These are phyloP conservation scores for Echeneis naucrates DNA, from an alignment of 2,797 vertebrate species.

Conservation along the genomic window DNA sequence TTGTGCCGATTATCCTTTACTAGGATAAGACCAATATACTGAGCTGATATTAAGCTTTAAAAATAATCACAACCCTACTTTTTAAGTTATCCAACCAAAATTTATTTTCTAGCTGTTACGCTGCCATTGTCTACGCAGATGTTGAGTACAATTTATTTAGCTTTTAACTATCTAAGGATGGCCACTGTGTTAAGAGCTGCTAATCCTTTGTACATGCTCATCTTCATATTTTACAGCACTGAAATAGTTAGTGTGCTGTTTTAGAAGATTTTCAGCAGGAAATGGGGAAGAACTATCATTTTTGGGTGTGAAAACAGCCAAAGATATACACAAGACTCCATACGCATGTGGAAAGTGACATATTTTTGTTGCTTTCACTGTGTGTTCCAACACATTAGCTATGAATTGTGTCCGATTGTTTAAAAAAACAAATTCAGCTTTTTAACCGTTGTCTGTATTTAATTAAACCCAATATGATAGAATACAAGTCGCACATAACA, in stretches of 20 bases:
- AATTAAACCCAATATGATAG: conserved; percentile 1
- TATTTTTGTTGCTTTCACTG: conserved; percentile 13
- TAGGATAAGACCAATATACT: conserved; percentile 2
- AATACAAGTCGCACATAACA: not conserved
- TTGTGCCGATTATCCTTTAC: conserved; percentile 19
- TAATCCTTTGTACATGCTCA: conserved; percentile 21
- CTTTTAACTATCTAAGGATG: not conserved
- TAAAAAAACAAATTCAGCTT: not conserved
- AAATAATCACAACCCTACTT: conserved; percentile 4
- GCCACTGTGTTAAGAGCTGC: not conserved
- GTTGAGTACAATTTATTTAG: conserved; percentile 22
- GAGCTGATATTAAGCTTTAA: conserved; percentile 13
- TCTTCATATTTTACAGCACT: conserved; percentile 10
- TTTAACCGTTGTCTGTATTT: not conserved
- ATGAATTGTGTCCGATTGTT: conserved; percentile 3
- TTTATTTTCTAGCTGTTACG: conserved; percentile 5
- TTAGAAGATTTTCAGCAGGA: conserved; percentile 11
- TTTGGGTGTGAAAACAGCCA: conserved; percentile 4
- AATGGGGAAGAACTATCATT: not conserved
- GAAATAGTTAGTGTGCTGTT: conserved; percentile 13
- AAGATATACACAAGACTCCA: not conserved
- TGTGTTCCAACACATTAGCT: not conserved
- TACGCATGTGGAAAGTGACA: conserved; percentile 5
- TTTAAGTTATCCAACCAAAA: not conserved
- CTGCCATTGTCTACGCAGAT: not conserved